These are phyloP conservation scores for Callorhinus ursinus DNA, from an alignment of 2,113 vertebrate species.

Conservation along the genomic window DNA sequence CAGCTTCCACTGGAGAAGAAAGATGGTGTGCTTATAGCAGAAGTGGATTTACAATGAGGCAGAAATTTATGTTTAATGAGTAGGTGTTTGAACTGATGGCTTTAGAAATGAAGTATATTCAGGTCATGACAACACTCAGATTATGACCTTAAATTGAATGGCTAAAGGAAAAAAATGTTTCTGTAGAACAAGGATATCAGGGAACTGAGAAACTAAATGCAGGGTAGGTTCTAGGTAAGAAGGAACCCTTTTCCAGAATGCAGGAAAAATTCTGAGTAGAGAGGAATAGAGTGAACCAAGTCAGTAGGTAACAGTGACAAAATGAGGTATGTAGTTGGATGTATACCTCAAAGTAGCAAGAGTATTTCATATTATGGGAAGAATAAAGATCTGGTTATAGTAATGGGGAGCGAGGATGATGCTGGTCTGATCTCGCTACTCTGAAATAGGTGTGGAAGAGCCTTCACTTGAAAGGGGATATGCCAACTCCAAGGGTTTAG, in stretches of 20 bases:
- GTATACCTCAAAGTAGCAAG: neutral
- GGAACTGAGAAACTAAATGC: neutral
- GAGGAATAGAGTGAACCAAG: neutral
- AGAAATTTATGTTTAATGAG: neutral
- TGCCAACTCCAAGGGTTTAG: neutral
- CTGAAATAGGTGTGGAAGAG: neutral
- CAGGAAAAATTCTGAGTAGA: neutral
- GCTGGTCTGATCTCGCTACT: neutral
- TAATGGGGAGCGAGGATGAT: neutral
- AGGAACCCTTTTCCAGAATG: neutral
- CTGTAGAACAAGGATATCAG: neutral
- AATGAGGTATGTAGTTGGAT: neutral
- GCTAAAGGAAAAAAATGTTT: neutral
- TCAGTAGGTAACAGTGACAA: neutral
- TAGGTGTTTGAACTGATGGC: neutral
- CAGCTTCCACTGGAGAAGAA: neutral
- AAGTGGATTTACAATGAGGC: neutral
- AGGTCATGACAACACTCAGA: neutral
- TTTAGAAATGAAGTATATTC: neutral
- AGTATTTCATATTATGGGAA: neutral
- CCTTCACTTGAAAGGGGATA: neutral
- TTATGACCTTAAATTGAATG: neutral
- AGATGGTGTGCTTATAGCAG: neutral
- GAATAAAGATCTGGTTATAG: neutral
- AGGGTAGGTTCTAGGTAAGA: neutral